Evolutionary conservation across 2,113 vertebrate genomes (phyloP).

Genomic region (Sclerurus mexicanus): DNA sequence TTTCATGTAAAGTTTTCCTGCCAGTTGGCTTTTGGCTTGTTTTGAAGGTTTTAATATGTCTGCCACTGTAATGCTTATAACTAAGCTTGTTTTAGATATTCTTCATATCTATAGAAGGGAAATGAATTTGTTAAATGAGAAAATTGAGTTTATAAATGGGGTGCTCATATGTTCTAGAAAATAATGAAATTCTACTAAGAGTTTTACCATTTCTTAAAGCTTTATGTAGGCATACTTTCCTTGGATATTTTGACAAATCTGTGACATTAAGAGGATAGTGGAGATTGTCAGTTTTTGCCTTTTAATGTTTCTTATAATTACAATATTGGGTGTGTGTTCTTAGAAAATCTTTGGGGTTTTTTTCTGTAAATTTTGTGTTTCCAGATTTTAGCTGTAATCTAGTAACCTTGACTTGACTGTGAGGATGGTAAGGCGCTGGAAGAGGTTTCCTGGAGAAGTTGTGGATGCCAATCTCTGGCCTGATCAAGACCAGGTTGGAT

Average conservation of each 20-base stretch:
- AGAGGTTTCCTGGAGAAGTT: background rate
- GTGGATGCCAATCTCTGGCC: background rate
- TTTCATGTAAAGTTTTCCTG: background rate
- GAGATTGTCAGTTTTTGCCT: background rate
- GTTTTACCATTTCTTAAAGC: background rate
- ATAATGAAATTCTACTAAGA: background rate
- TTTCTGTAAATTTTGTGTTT: background rate
- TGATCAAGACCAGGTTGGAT: background rate
- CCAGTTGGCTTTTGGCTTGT: background rate
- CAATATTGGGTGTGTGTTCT: background rate
- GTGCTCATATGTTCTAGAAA: background rate
- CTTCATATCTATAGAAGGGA: background rate
- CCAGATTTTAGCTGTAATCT: background rate
- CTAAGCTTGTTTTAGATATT: background rate
- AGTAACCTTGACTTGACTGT: background rate
- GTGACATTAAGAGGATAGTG: background rate
- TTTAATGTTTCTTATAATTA: background rate
- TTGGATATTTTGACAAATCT: background rate
- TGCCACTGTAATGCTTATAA: background rate
- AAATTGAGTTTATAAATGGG: background rate
- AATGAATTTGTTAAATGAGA: background rate
- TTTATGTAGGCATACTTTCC: background rate
- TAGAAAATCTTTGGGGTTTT: background rate
- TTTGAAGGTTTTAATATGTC: background rate
- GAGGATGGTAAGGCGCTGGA: background rate